Conservation (phyloP, 2,888 invertebrate genomes). For the Trichacis sp. region DNA sequence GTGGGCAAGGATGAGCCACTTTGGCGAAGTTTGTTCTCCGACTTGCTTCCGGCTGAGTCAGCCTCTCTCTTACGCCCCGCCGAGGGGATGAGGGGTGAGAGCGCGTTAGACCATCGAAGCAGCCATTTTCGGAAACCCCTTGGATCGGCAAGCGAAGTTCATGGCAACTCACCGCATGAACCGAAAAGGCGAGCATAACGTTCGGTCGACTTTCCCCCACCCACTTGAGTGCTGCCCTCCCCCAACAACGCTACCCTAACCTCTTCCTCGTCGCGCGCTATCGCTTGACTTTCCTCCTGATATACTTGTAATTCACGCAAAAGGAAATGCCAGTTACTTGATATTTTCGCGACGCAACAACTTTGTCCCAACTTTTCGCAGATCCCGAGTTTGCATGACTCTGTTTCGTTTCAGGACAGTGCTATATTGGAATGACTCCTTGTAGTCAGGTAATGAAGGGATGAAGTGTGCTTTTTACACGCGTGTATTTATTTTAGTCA, state of each 20-base stretch:
- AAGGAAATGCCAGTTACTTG: constrained; percentile 4
- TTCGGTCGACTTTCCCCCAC: constrained; percentile 13
- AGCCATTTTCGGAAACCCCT: constrained; percentile 34
- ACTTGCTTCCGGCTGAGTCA: constrained; percentile 47
- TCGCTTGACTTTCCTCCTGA: constrained; percentile 22
- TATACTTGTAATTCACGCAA: constrained; percentile 20
- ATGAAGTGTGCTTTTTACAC: no score
- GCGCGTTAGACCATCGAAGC: constrained; percentile 36
- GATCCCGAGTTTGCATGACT: no score
- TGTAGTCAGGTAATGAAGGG: no score
- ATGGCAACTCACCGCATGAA: constrained; percentile 32
- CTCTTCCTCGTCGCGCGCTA: constrained; percentile 17
- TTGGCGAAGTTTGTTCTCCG: constrained; percentile 45
- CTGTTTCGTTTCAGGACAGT: no score
- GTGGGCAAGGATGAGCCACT: constrained; percentile 34
- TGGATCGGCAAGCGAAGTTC: constrained; percentile 35
- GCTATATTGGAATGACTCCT: no score
- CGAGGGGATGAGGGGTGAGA: neutral
- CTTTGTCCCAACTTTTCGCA: no score
- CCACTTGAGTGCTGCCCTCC: constrained; percentile 6
- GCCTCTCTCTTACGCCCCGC: constrained; percentile 25
- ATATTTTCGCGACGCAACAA: no score
- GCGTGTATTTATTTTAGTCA: no score
- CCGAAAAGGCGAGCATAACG: constrained; percentile 23
- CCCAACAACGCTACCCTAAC: neutral